phyloP scores from a whole-genome alignment of 64 coral and sea anemone genomes.

The Anthopleura sola region DNA sequence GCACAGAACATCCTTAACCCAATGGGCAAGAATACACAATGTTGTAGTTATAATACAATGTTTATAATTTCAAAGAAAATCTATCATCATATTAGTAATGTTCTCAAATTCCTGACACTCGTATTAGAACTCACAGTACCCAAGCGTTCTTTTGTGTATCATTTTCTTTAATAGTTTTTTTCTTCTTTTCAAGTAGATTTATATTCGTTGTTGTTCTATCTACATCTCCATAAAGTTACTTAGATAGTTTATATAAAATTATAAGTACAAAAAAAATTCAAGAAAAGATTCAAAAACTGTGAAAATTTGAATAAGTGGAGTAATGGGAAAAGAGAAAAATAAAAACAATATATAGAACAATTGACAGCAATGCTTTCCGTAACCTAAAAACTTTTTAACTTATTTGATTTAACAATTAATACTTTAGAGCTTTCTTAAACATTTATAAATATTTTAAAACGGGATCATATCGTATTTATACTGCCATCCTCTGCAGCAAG shows the following conservation, averaged over 20 bases:
- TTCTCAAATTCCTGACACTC: background rate
- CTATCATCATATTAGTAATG: background rate
- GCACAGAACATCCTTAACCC: background rate
- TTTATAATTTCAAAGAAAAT: background rate
- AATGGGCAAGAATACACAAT: background rate
- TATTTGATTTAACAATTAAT: no score
- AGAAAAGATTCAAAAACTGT: background rate
- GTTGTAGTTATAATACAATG: background rate
- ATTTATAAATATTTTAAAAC: no score
- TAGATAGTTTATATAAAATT: conserved; percentile 7
- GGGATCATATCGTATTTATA: no score
- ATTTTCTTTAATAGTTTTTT: background rate
- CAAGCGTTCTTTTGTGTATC: background rate
- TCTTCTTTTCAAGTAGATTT: background rate
- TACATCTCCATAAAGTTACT: conserved; percentile 1
- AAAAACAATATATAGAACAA: background rate
- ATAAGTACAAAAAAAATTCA: background rate
- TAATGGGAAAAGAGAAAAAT: background rate
- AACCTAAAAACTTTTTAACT: no score
- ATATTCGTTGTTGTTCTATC: background rate
- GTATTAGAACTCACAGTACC: background rate
- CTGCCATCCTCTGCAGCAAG: no score
- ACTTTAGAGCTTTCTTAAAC: no score
- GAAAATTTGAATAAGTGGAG: conserved; percentile 1
- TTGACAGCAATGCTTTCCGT: no score